A percentile compares a stretch with the other conserved stretches of the same genome.
These are phyloP conservation scores for Lathamus discolor DNA, from an alignment of 2,113 vertebrate genomes.

Conservation along the genomic window DNA sequence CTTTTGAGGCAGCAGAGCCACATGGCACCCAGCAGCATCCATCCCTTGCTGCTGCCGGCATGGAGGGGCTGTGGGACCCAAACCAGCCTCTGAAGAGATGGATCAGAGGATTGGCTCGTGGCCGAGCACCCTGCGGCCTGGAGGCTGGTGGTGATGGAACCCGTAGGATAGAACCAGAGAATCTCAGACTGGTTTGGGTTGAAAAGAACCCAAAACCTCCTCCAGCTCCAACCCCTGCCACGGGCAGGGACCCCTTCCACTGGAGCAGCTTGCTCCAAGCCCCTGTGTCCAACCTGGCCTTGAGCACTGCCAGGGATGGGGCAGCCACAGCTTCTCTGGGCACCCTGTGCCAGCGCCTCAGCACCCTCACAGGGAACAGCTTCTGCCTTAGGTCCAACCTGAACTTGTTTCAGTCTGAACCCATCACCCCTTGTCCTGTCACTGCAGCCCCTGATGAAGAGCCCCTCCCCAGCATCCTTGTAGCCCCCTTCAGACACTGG, in stretches of 20 bases:
- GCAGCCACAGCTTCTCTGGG: too few species aligned
- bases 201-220: neutral
- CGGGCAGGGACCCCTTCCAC: neutral
- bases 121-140: neutral
- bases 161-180: neutral
- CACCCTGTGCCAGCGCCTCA: too few species aligned
- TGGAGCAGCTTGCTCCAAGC: neutral
- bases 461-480: too few species aligned
- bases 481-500: too few species aligned
- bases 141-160: neutral
- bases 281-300: too few species aligned
- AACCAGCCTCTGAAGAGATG: neutral
- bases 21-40: neutral
- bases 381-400: too few species aligned
- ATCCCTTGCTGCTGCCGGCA: neutral
- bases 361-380: too few species aligned
- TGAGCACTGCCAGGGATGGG: too few species aligned
- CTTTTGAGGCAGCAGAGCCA: neutral
- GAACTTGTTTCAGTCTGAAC: too few species aligned
- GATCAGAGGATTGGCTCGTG: neutral
- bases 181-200: neutral
- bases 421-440: too few species aligned
- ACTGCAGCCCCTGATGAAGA: too few species aligned
- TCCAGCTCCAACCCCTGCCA: neutral
- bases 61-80: neutral